Percentiles rank a stretch among this genome's conserved stretches.
phyloP scores from a whole-genome alignment of 2,113 vertebrate species.

The Sylvilagus bachmani region DNA sequence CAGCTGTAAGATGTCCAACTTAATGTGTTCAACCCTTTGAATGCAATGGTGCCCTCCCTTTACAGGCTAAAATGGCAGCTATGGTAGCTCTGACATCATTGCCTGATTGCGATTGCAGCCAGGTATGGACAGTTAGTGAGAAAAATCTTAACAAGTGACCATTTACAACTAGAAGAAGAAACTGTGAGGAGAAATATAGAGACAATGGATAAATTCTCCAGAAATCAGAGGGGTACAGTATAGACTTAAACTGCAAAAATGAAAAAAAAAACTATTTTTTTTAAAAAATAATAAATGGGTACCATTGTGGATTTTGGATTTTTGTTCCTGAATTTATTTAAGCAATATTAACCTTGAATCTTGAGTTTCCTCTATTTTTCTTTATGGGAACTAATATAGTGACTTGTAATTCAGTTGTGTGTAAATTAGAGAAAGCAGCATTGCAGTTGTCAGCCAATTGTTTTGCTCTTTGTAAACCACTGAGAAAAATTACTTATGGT shows the following conservation, averaged over 20 bases:
- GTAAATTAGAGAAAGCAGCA: not conserved
- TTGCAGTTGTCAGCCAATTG: not conserved
- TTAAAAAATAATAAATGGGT: not conserved
- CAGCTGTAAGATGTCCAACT: too few species aligned
- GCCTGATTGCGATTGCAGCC: not conserved
- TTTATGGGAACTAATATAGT: constrained; percentile 7
- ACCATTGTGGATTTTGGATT: not conserved
- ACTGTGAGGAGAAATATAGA: not conserved
- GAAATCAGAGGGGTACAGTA: not conserved
- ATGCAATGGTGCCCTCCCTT: too few species aligned
- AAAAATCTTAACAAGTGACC: not conserved
- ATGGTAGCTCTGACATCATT: not conserved
- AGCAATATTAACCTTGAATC: not conserved
- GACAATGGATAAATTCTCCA: not conserved
- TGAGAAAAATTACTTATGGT: not conserved
- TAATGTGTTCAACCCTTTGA: too few species aligned
- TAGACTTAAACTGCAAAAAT: not conserved
- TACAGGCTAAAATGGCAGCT: too few species aligned
- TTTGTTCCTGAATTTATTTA: not conserved
- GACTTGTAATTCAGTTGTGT: not conserved
- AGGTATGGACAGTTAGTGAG: not conserved
- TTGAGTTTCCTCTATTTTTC: not conserved
- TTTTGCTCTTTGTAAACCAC: not conserved
- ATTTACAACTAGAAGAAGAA: not conserved
- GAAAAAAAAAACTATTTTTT: not conserved